Evolutionary conservation across 2,888 invertebrate species (phyloP).

Genomic region (Esperia sulphurella): DNA sequence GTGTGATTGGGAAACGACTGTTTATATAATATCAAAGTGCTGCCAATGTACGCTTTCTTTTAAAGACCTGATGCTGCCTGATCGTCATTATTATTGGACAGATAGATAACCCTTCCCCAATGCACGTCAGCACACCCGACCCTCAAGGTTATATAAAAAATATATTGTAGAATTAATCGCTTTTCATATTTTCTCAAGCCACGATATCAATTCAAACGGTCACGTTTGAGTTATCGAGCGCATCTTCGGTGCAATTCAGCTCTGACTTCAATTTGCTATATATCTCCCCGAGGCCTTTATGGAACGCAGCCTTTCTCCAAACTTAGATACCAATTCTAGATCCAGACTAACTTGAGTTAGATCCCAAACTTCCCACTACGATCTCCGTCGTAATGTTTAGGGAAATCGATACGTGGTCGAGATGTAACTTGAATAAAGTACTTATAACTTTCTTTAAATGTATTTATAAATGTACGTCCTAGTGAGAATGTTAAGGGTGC

Average conservation of each 20-base stretch:
- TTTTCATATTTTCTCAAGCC: too few relatives aligned
- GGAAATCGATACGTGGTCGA: background rate
- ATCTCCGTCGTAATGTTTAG: background rate
- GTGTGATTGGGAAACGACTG: background rate
- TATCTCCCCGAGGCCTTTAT: constrained; percentile 21
- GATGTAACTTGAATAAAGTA: background rate
- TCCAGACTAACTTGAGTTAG: constrained; percentile 13
- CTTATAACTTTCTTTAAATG: too few relatives aligned
- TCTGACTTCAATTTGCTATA: constrained; percentile 21
- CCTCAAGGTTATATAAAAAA: too few relatives aligned
- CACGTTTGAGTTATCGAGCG: constrained; percentile 13
- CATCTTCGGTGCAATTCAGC: constrained; percentile 13
- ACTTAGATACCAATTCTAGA: constrained; percentile 19
- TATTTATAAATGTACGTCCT: too few relatives aligned
- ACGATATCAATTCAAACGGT: background rate
- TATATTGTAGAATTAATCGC: too few relatives aligned
- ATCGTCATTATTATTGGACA: background rate
- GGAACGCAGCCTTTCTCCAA: constrained; percentile 14
- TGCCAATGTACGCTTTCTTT: too few relatives aligned
- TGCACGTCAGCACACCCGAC: too few relatives aligned
- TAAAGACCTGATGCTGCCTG: background rate
- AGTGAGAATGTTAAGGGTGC: too few relatives aligned
- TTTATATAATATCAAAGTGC: too few relatives aligned
- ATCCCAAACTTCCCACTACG: background rate
- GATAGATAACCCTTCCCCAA: too few relatives aligned